Base-by-base conservation (phyloP, 2,888 invertebrate species). In the Trichopoda pennipes region DNA sequence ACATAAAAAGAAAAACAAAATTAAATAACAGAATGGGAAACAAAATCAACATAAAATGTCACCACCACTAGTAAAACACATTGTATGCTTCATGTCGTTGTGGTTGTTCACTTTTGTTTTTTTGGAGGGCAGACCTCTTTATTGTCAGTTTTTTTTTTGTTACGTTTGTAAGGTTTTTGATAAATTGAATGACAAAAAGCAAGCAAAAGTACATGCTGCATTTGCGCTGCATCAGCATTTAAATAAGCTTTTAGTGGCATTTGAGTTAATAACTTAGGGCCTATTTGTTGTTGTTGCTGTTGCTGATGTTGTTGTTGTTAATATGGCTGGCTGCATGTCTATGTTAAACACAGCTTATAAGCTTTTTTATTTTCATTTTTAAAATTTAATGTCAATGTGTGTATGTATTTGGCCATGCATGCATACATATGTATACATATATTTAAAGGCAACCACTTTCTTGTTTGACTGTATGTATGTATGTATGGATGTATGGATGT, bases 231-330 rank as follows among this genome's bases (percentile, higher is more conserved):
- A 84, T 84, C 84, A 83, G 80, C 84, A 84, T 82, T 80, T 82
- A 79, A 82, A 82, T 82, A 82, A 83, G 70, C 76, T 81, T 72
- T 76, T 81, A 83, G 86, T 87, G 88, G 82, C 87, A 89, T 87
- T 87, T 87, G 88, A 88, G 88, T 85, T 84, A 83, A 84, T 85
- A 80, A 81, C 84, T 83, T 72, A 77, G 51, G 72, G 79, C 82
- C 82, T 82, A 79, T 53, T 74, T 75, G 80, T 51, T 61, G 76
- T 60, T 68, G 53, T 61, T 58, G 17, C 38, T 28, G 49, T 53
- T 60, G 32, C 35, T 21, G 28, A 38, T 44, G 23, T 60, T 58
- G 17, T 49, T 28, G 49, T 53, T 60, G 32, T 47, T 21, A 38
- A 38, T 44, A 32, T 60, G 53, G n/a, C 17, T 60, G 53, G n/a